Evolutionary conservation across 2,797 vertebrate species (phyloP), one percentile per base, ranked within the genome.

Genomic region (Bradypodion ventrale): DNA sequence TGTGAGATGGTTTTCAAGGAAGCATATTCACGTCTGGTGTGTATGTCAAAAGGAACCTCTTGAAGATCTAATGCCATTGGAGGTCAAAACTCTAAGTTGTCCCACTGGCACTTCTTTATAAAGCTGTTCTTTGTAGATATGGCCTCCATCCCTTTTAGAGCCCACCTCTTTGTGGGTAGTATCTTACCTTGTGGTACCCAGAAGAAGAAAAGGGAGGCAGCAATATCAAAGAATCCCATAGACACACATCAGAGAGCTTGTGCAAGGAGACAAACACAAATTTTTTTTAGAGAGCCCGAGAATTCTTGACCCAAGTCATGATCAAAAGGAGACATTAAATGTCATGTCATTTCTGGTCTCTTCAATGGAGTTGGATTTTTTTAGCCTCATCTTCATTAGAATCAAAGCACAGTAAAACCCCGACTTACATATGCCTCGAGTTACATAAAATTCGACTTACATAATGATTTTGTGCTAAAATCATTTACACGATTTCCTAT

Each of bases 301-400:
- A 93, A 94, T 94, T 93, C 93, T 88, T 90, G 87, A 92, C 94
- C 93, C 92, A 94, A 95, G 94, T 92, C 92, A 88, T 90, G 93
- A 95, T 95, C 95, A 96, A 95, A 95, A 94, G 93, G 82, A 92
- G 93, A 87, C 76, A 27, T n/a, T 83, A 80, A n/a, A 59, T 88
- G 94, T 89, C 89, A 73, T 87, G 83, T 90, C 93, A 59, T 91
- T 9, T 15, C 78, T 89, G 91, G 92, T 90, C 89, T 93, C 80
- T 72, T 86, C 93, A 94, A 90, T 94, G 91, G 95, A 94, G 93
- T 90, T n/a, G n/a, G n/a, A n/a, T n/a, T n/a, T 93, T 90, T 93
- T 89, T 89, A 87, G 90, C 92, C 93, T 90, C 89, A 80, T 90
- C 87, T 92, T 94, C 88, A 37, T 86, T 92, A 94, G 89, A 92